Conservation (phyloP, 2,113 vertebrate genomes). For the Quiscalus mexicanus region DNA sequence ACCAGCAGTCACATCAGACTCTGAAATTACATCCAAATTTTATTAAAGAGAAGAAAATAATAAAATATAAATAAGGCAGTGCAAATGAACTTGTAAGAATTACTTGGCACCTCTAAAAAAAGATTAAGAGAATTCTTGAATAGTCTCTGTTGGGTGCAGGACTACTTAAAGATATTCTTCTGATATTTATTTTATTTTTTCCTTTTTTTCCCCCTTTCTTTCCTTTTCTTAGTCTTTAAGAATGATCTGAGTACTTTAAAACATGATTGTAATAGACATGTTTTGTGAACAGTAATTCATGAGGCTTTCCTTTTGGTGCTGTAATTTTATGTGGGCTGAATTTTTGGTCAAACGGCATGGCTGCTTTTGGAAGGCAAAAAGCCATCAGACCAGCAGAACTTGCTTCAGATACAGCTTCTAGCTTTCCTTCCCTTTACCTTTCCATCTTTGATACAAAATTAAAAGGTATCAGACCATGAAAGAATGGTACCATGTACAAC, state of each 20-base stretch:
- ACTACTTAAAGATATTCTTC: background rate
- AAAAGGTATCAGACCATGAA: slow-evolving; percentile 45
- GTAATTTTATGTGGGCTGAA: background rate
- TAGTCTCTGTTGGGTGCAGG: background rate
- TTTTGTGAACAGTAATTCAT: slow-evolving; percentile 4
- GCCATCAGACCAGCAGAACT: background rate
- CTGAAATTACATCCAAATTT: background rate
- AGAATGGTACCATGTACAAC: background rate
- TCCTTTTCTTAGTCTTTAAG: background rate
- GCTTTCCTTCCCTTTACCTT: background rate
- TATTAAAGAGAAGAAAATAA: background rate
- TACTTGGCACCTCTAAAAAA: background rate
- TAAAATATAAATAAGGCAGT: background rate
- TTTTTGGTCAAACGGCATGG: background rate
- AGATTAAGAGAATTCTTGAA: background rate
- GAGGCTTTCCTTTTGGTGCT: background rate
- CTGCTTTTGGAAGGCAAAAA: background rate
- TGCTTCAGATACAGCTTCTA: background rate
- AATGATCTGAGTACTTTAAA: background rate
- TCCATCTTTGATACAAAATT: slow-evolving; percentile 34
- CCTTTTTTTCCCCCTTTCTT: accelerated
- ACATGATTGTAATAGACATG: background rate
- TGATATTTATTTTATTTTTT: background rate
- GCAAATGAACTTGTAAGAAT: background rate
- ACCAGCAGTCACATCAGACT: background rate